A percentile compares a stretch with the other conserved stretches of the same genome.
These are phyloP conservation scores for Dynastes maya DNA, from an alignment of 2,888 invertebrate species.

Conservation along the genomic window DNA sequence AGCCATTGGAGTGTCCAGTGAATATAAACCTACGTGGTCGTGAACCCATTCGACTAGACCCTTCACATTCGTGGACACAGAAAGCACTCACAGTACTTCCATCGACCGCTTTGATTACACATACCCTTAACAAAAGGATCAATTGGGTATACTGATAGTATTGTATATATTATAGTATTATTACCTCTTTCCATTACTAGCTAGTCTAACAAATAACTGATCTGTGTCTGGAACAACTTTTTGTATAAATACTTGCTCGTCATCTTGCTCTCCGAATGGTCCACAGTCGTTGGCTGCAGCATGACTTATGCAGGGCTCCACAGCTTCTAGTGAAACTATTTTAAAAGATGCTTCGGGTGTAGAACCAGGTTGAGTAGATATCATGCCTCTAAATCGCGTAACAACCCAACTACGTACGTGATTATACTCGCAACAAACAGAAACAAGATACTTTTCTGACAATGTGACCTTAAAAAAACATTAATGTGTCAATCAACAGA, in stretches of 20 bases:
- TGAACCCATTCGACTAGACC: constrained; percentile 93
- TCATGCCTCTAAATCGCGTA: constrained; percentile 97
- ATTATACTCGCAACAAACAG: constrained; percentile 97
- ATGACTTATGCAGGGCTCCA: constrained; percentile 78
- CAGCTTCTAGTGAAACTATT: constrained; percentile 86
- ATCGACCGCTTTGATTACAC: constrained; percentile 95
- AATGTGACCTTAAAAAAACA: constrained; percentile 81
- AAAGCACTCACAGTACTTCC: constrained; percentile 95
- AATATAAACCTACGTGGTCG: constrained; percentile 90
- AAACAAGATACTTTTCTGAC: constrained; percentile 95
- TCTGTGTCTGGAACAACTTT: constrained; percentile 98
- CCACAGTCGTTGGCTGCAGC: constrained; percentile 82
- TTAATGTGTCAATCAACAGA: not conserved
- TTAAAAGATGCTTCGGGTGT: constrained; percentile 98
- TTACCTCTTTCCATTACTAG: constrained; percentile 94
- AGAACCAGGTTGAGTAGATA: constrained; percentile 98
- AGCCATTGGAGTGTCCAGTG: constrained; percentile 94
- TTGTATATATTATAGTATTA: not conserved
- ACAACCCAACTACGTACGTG: constrained; percentile 98
- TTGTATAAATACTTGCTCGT: constrained; percentile 98
- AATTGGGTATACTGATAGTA: not conserved
- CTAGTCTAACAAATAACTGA: constrained; percentile 92
- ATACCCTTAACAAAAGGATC: constrained; percentile 77
- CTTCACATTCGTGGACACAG: constrained; percentile 98
- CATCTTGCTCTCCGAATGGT: constrained; percentile 98